Evolutionary conservation across 2,113 vertebrate genomes (phyloP).

Genomic region (Platysteira castanea): DNA sequence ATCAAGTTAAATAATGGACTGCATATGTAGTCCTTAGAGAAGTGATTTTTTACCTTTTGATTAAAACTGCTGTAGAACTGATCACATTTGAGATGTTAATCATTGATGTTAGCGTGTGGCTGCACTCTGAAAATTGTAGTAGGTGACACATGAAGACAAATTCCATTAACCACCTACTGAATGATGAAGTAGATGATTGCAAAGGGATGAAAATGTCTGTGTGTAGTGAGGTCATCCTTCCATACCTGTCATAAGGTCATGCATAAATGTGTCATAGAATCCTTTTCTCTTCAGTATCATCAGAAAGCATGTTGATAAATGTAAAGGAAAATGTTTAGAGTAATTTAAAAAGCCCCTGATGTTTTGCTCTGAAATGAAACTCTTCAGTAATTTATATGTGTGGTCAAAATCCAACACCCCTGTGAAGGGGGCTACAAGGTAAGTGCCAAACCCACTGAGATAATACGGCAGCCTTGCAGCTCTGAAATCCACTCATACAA

Average conservation of each 20-base stretch:
- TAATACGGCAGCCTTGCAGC: not conserved
- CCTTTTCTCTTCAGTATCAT: not conserved
- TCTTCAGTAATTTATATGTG: not conserved
- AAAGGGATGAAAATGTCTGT: not conserved
- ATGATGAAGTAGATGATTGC: not conserved
- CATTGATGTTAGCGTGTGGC: not conserved
- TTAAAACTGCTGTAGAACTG: constrained; percentile 1
- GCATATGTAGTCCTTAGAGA: not conserved
- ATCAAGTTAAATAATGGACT: not conserved
- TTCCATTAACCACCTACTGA: not conserved
- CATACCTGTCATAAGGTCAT: not conserved
- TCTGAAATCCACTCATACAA: not conserved
- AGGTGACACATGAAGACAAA: not conserved
- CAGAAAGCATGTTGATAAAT: not conserved
- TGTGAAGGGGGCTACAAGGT: not conserved
- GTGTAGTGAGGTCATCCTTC: not conserved
- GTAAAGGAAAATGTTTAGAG: not conserved
- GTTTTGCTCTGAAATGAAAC: not conserved
- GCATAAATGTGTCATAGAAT: not conserved
- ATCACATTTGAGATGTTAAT: not conserved
- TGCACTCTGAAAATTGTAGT: not conserved
- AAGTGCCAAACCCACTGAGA: not conserved
- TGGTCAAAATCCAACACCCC: not conserved
- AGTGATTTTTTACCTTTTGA: constrained; percentile 11
- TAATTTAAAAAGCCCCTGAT: not conserved